These are phyloP conservation scores for Eriocheir sinensis DNA, from an alignment of 1,140 invertebrate species.

Conservation along the genomic window DNA sequence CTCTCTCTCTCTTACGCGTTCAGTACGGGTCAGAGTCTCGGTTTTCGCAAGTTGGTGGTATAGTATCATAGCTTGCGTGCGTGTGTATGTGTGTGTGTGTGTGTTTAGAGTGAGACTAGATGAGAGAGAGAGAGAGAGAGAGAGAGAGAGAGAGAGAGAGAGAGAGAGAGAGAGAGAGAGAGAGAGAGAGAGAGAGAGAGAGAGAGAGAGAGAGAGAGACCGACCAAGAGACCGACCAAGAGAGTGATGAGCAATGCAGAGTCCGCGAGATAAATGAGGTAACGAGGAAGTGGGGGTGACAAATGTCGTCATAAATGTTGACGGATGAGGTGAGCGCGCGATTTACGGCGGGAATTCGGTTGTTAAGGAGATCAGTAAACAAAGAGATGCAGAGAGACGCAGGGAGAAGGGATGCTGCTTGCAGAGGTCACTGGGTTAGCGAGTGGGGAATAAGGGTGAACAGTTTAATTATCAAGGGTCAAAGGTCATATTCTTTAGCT, in stretches of 20 bases:
- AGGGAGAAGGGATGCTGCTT: background rate
- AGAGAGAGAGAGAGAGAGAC: background rate
- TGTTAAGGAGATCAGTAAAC: background rate
- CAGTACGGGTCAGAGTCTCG: background rate
- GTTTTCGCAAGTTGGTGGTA: too few species aligned
- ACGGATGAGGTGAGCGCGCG: background rate
- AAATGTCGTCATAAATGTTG: background rate
- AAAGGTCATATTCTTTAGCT: too few species aligned
- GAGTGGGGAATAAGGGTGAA: too few species aligned
- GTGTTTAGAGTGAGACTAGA: too few species aligned
- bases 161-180: background rate
- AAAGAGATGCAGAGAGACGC: too few species aligned
- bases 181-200: background rate
- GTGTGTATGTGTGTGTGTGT: too few species aligned
- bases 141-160: background rate
- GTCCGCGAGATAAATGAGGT: background rate
- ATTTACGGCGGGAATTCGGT: background rate
- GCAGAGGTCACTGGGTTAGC: background rate
- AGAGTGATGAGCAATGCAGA: too few species aligned
- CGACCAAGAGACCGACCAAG: too few species aligned
- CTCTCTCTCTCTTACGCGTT: background rate
- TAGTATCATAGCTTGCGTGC: too few species aligned
- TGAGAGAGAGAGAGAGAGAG: background rate
- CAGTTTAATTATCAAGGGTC: too few species aligned
- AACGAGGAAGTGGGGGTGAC: background rate